Base-by-base conservation (phyloP, 2,888 invertebrate genomes). In the Drosophila neutralis region DNA sequence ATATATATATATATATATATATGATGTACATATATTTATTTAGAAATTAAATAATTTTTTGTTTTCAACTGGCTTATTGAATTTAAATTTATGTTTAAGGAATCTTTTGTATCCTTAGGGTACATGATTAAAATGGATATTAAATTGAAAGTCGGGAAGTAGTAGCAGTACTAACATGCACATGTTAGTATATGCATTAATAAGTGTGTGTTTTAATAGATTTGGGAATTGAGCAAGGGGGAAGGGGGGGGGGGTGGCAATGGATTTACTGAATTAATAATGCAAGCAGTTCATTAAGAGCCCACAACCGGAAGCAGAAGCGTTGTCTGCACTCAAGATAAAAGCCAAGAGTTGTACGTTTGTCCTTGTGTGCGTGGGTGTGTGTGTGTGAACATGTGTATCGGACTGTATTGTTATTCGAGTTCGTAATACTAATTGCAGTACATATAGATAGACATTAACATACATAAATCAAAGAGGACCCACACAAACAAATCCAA, bases 381-480 rank as follows among this genome's bases (percentile, higher is more conserved):
- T 8, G 18, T 36, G n/a, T 33, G 58, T 48, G 40, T 33, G 57
- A 13, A 10, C 27, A 5, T 31, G 33, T 49, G 40, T 36, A 27
- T 48, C 29, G 7, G 40, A 38, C 33, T 33, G 52, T 51, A 61
- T 62, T 62, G 53, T 64, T 73, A 78, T 65, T 57, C 63, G 66
- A 79, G 76, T 68, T 69, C 71, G 82, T 76, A 68, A 67, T 64
- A 87, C 83, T 83, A 83, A 83, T 83, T 83, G 85, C 82, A 79
- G 62, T 71, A 72, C 58, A 76, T 63, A 76, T 68, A 83, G 70
- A 65, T 52, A 62, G 40, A 64, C 68, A 82, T 73, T 67, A 56
- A 81, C 69, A 81, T 60, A 78, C 62, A 80, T 67, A 68, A 65
- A 81, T 78, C 69, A 67, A 64, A 62, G 40, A 66, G 29, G 40